Evolutionary conservation across 2,888 invertebrate species (phyloP).

Genomic region (Melanophora roralis): DNA sequence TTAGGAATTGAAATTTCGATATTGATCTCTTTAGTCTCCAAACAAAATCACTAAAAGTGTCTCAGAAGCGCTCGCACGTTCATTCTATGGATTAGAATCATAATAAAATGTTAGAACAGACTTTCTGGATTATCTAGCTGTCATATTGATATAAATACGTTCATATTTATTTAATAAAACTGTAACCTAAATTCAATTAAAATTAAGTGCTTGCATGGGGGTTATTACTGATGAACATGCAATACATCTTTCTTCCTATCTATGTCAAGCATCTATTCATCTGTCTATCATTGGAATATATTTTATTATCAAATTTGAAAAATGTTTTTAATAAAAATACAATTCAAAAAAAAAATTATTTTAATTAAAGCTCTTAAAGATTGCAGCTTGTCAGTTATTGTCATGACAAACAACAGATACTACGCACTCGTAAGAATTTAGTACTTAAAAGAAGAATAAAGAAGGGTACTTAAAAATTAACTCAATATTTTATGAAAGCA

Average conservation of each 20-base stretch:
- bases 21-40: too few species aligned
- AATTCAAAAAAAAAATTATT: neutral
- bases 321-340: conserved; percentile 20
- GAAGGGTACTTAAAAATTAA: neutral
- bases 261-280: neutral
- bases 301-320: conserved; percentile 21
- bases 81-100: too few species aligned
- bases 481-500: neutral
- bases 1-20: too few species aligned
- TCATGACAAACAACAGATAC: conserved; percentile 27
- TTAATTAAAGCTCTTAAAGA: neutral
- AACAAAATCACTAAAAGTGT: too few species aligned
- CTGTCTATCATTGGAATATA: conserved; percentile 5
- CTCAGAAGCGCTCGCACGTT: too few species aligned
- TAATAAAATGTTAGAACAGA: too few species aligned
- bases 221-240: neutral
- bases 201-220: neutral
- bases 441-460: neutral
- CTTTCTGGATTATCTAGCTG: conserved; percentile 42
- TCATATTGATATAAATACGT: conserved; percentile 40
- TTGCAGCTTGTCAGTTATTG: conserved; percentile 14
- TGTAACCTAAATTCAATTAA: neutral
- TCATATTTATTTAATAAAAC: conserved; percentile 9
- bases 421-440: neutral
- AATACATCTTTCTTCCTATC: conserved; percentile 9